Percentiles rank a stretch among this genome's conserved stretches.
These are phyloP conservation scores for Synanthedon vespiformis DNA, from an alignment of 2,888 invertebrate genomes.

Conservation along the genomic window DNA sequence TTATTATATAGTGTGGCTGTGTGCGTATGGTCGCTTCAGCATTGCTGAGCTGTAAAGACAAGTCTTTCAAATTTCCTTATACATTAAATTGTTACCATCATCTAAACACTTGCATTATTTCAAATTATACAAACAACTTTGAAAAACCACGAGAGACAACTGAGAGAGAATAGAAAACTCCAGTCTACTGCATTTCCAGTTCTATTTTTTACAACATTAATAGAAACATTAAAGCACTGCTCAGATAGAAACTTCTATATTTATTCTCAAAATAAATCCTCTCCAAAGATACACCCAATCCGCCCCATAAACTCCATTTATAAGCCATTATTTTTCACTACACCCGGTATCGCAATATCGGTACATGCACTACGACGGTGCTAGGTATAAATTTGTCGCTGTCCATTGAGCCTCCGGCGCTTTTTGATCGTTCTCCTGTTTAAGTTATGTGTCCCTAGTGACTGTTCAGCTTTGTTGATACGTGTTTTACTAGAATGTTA, in stretches of 20 bases:
- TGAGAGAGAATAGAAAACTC: too few relatives aligned
- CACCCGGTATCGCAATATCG: conserved; percentile 12
- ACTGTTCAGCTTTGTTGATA: conserved; percentile 19
- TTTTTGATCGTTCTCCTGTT: conserved; percentile 48
- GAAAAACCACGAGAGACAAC: too few relatives aligned
- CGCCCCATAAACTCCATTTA: conserved; percentile 28
- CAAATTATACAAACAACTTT: too few relatives aligned
- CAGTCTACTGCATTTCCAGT: too few relatives aligned
- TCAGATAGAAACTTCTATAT: neutral
- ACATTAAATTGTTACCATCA: too few relatives aligned
- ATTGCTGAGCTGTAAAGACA: too few relatives aligned
- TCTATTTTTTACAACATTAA: too few relatives aligned
- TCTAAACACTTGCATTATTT: too few relatives aligned
- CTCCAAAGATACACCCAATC: conserved; percentile 15
- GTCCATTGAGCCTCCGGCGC: conserved; percentile 41
- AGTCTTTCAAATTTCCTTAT: too few relatives aligned
- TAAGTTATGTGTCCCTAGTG: conserved; percentile 62
- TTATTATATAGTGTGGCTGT: too few relatives aligned
- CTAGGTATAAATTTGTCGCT: conserved; percentile 40
- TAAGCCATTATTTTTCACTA: conserved; percentile 49
- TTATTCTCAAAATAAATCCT: neutral
- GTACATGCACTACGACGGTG: neutral
- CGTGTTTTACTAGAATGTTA: conserved; percentile 8
- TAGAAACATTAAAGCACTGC: neutral
- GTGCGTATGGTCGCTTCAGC: too few relatives aligned